phyloP scores from a whole-genome alignment of 1,140 invertebrate species.

The Nilaparvata lugens region DNA sequence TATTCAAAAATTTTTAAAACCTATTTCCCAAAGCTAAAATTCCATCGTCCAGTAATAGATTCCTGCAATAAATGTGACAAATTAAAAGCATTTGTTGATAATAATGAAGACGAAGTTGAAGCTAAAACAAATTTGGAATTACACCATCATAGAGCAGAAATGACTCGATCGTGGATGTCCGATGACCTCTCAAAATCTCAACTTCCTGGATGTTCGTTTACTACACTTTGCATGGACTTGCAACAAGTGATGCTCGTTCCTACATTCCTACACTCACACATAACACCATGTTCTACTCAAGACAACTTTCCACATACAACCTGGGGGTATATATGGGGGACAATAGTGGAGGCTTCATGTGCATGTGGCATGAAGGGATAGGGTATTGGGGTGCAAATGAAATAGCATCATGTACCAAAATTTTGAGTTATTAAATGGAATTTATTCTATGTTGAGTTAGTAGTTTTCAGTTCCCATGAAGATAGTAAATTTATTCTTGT shows the following conservation, averaged over 20 bases:
- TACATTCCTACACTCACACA: constrained; percentile 10
- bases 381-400: constrained; percentile 12
- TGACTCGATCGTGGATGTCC: background rate
- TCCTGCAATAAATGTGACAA: constrained; percentile 6
- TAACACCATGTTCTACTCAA: constrained; percentile 5
- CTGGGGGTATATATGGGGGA: constrained; percentile 5
- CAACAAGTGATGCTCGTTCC: constrained; percentile 5
- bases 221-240: background rate
- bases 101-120: background rate
- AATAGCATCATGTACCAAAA: constrained; percentile 7
- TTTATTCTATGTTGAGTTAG: no score
- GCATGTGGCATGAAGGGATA: constrained; percentile 15
- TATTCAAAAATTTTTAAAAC: background rate
- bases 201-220: background rate
- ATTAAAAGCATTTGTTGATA: background rate
- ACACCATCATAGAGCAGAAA: background rate
- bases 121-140: background rate
- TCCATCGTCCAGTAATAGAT: background rate
- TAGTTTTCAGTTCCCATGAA: no score
- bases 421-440: no score
- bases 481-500: no score
- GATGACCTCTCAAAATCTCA: background rate
- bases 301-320: constrained; percentile 3
- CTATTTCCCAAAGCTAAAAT: constrained; percentile 9
- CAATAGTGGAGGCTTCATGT: constrained; percentile 2